These are phyloP conservation scores for Panurus biarmicus DNA, from an alignment of 2,113 vertebrate species.

Conservation along the genomic window DNA sequence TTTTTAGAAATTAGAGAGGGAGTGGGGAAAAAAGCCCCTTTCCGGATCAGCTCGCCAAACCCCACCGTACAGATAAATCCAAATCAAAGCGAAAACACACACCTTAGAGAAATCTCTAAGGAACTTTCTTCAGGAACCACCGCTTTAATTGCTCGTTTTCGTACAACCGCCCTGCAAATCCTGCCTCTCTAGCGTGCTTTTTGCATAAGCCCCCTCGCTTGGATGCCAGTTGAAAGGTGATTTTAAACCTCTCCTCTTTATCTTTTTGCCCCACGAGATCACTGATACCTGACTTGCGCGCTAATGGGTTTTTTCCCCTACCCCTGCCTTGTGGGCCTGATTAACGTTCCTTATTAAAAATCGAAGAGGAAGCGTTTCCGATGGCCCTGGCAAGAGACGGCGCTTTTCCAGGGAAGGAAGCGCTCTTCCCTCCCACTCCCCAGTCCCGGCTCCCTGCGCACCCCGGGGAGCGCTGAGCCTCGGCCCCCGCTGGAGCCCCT, in stretches of 20 bases:
- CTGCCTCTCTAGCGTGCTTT: not conserved
- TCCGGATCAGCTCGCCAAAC: not conserved
- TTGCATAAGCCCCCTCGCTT: not conserved
- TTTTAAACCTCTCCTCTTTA: not conserved
- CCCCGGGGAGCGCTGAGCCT: not conserved
- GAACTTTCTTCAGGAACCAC: slow-evolving; percentile 57
- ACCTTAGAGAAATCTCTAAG: not conserved
- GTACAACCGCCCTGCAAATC: not conserved
- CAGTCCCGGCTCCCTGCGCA: not conserved
- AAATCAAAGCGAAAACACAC: not conserved
- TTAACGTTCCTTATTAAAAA: not conserved
- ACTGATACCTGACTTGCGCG: not conserved
- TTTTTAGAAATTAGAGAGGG: too few relatives aligned
- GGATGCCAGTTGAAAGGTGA: not conserved
- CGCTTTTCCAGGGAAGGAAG: not conserved
- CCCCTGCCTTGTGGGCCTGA: not conserved
- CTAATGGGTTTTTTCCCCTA: not conserved
- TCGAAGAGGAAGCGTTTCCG: not conserved
- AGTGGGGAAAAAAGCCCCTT: not conserved
- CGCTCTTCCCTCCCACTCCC: not conserved
- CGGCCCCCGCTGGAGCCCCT: not conserved
- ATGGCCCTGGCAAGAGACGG: not conserved
- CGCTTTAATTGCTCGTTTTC: not conserved
- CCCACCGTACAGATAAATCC: not conserved
- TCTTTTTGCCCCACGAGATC: not conserved